Percentiles rank a stretch among this genome's conserved stretches.
These are phyloP conservation scores for Caenorhabditis sulstoni DNA, from an alignment of 2,888 invertebrate genomes.

Conservation along the genomic window DNA sequence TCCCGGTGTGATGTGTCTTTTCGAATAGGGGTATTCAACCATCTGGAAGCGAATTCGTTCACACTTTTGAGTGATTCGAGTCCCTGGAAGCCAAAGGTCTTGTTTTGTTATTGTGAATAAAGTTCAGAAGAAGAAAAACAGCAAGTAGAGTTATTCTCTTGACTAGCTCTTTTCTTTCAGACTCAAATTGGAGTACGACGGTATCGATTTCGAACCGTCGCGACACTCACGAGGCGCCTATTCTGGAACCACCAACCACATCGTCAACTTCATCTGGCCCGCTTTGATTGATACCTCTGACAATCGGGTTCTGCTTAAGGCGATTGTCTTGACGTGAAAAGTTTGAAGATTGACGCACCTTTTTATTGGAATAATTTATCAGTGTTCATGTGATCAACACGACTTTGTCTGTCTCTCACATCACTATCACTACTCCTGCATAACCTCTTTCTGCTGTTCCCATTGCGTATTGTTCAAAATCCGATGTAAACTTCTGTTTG, in stretches of 20 bases:
- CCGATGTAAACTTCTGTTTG: conserved; percentile 1
- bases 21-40: no score
- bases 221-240: conserved; percentile 64
- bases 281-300: conserved; percentile 66
- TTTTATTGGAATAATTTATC: conserved; percentile 23
- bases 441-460: not conserved
- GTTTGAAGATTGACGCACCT: conserved; percentile 1
- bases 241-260: conserved; percentile 48
- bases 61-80: no score
- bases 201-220: conserved; percentile 61
- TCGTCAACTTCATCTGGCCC: conserved; percentile 70
- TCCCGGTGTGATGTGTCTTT: not conserved
- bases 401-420: conserved; percentile 10
- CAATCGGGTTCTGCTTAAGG: conserved; percentile 66
- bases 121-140: no score
- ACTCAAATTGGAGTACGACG: conserved; percentile 67
- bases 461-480: conserved; percentile 10
- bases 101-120: not conserved
- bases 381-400: conserved; percentile 24
- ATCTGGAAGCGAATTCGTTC: no score
- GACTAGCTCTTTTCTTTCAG: conserved; percentile 57
- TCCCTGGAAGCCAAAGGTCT: not conserved
- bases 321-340: conserved; percentile 68
- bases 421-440: conserved; percentile 6
- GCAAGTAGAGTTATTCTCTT: no score